These are phyloP conservation scores for Tamandua tetradactyla DNA, from an alignment of 2,797 vertebrate genomes.

Conservation along the genomic window DNA sequence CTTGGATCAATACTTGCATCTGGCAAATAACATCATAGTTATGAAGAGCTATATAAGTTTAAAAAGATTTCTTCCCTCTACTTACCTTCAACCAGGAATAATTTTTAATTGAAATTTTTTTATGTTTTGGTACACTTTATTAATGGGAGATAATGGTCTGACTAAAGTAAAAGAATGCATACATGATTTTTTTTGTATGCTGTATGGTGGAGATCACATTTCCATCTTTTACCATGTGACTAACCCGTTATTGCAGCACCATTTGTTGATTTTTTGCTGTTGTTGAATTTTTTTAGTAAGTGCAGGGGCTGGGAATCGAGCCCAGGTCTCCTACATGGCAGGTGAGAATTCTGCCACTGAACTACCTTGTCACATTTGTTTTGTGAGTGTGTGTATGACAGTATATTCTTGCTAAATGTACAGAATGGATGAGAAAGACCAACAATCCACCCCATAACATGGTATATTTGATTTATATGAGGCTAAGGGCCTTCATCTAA, in stretches of 20 bases:
- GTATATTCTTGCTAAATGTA: neutral
- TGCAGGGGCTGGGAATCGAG: no score
- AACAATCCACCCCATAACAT: neutral
- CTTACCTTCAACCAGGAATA: neutral
- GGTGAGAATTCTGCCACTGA: no score
- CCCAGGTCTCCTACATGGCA: no score
- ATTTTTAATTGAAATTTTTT: neutral
- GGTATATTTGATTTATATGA: neutral
- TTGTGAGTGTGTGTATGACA: neutral
- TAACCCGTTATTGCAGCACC: no score
- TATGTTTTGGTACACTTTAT: neutral
- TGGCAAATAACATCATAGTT: slow-evolving; percentile 47
- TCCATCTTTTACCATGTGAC: no score
- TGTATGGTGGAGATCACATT: no score
- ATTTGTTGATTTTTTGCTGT: neutral
- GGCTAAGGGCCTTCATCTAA: neutral
- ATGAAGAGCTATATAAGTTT: neutral
- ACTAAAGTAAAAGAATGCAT: neutral
- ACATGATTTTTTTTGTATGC: neutral
- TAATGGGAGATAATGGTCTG: neutral
- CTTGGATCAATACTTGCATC: slow-evolving; percentile 36
- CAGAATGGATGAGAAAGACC: neutral
- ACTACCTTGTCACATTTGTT: no score
- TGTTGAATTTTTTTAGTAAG: neutral
- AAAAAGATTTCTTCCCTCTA: neutral